Conservation (phyloP, 35 echinoderm and acorn worm genomes). For the Lytechinus variegatus region DNA sequence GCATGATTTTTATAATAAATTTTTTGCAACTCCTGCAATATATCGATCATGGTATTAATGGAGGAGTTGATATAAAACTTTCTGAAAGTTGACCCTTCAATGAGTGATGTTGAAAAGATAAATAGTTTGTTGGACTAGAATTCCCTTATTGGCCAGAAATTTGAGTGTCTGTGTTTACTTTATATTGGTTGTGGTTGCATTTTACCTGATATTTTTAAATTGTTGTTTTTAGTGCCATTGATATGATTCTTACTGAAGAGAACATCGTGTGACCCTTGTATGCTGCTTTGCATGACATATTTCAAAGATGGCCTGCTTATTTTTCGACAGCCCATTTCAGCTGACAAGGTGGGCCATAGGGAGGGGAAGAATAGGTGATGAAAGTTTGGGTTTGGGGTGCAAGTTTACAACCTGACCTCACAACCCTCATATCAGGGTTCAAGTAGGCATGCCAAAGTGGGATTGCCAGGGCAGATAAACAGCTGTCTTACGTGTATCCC, state of each 20-base stretch:
- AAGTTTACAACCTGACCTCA: background rate
- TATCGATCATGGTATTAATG: background rate
- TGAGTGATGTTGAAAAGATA: background rate
- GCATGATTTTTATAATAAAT: background rate
- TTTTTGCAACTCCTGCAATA: background rate
- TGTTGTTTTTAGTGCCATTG: too few relatives aligned
- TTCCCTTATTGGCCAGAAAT: background rate
- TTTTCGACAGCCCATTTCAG: background rate
- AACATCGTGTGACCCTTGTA: background rate
- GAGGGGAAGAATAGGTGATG: conserved; percentile 12
- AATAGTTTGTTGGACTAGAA: background rate
- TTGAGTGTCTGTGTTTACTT: background rate
- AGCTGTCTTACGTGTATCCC: background rate
- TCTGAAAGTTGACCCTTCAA: background rate
- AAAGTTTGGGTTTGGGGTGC: conserved; percentile 17
- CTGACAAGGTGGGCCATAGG: background rate
- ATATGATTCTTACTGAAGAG: too few relatives aligned
- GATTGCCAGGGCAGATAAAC: conserved; percentile 17
- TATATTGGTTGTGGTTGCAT: background rate
- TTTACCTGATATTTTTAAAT: background rate
- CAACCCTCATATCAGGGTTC: background rate
- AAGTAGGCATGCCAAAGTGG: conserved; percentile 17
- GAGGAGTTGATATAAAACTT: background rate
- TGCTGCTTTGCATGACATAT: background rate
- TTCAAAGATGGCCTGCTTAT: background rate